Percentiles rank a stretch among this genome's conserved stretches.
These are phyloP conservation scores for Megalopta genalis DNA, from an alignment of 1,140 invertebrate genomes.

Conservation along the genomic window DNA sequence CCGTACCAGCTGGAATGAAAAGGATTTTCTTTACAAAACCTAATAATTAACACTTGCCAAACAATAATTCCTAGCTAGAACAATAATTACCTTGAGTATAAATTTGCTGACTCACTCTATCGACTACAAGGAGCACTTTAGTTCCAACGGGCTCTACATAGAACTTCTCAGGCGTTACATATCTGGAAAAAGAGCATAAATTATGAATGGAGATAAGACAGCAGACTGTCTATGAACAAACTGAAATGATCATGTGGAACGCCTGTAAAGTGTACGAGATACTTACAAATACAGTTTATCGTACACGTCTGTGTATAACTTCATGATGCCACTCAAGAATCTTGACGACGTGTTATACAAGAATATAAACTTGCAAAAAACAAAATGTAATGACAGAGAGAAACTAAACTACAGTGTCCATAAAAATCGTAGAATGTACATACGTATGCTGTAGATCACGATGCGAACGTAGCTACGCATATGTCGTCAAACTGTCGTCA, in stretches of 20 bases:
- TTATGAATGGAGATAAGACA: background rate
- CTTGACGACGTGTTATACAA: background rate
- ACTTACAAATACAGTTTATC: slow-evolving; percentile 85
- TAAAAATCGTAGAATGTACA: slow-evolving; percentile 33
- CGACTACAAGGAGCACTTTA: slow-evolving; percentile 85
- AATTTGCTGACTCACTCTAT: slow-evolving; percentile 85
- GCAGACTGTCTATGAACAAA: background rate
- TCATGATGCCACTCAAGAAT: slow-evolving; percentile 65
- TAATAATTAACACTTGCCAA: background rate
- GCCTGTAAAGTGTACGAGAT: slow-evolving; percentile 8
- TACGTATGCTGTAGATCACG: slow-evolving; percentile 4
- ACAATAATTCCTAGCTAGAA: background rate
- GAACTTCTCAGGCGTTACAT: slow-evolving; percentile 87
- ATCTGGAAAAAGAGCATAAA: slow-evolving; percentile 78
- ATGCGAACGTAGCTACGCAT: slow-evolving; percentile 16
- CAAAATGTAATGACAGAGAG: slow-evolving; percentile 16
- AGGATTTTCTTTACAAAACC: slow-evolving; percentile 1
- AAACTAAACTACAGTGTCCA: slow-evolving; percentile 40
- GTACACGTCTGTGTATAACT: slow-evolving; percentile 78
- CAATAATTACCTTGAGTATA: slow-evolving; percentile 82
- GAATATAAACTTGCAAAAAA: slow-evolving; percentile 12
- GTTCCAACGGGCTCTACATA: slow-evolving; percentile 84
- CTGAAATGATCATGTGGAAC: background rate
- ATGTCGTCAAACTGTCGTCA: slow-evolving; percentile 29
- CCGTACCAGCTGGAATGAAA: slow-evolving; percentile 76